Evolutionary conservation across 2,113 vertebrate genomes (phyloP).

Genomic region (Vulpes lagopus): DNA sequence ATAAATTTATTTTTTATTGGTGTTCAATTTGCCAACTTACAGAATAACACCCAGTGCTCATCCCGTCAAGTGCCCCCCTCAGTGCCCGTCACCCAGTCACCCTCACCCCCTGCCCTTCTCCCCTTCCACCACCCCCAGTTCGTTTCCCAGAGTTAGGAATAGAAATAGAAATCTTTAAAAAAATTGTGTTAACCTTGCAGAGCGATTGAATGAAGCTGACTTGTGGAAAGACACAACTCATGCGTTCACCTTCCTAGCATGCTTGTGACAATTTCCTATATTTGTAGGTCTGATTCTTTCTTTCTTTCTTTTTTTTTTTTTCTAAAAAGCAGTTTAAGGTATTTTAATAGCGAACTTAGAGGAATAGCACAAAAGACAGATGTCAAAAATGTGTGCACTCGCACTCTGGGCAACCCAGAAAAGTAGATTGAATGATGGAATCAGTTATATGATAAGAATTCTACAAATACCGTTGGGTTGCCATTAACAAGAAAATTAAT

Average conservation of each 20-base stretch:
- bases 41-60: no score
- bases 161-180: no score
- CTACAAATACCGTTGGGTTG: conserved; percentile 86
- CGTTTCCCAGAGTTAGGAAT: no score
- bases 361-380: conserved; percentile 87
- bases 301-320: not conserved
- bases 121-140: no score
- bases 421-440: conserved; percentile 87
- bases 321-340: conserved; percentile 81
- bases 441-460: conserved; percentile 86
- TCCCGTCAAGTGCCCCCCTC: no score
- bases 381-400: conserved; percentile 60
- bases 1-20: no score
- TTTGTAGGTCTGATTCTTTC: not conserved
- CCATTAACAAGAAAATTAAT: conserved; percentile 83
- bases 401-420: conserved; percentile 86
- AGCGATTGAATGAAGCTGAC: not conserved
- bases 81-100: no score
- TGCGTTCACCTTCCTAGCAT: not conserved
- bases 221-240: not conserved
- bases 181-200: not conserved
- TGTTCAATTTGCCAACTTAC: no score
- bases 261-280: not conserved
- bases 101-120: no score
- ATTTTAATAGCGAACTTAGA: conserved; percentile 89